phyloP scores from a whole-genome alignment of 2,888 invertebrate genomes.

The Drosophila anomelani region DNA sequence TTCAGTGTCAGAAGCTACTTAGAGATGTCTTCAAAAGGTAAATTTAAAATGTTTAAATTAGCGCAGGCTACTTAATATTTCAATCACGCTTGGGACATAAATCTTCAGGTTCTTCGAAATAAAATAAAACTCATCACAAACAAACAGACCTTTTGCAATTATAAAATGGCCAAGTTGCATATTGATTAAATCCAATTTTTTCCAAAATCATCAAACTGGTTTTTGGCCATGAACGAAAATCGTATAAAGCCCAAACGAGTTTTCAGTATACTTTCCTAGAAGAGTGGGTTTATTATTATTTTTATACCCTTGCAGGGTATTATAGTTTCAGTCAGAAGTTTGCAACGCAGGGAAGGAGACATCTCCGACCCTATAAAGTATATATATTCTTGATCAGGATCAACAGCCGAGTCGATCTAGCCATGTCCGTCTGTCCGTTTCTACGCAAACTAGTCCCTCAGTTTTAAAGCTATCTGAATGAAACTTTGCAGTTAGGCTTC shows the following conservation, averaged over 20 bases:
- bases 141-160: conserved; percentile 37
- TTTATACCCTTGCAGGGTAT: not conserved
- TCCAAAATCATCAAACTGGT: conserved; percentile 55
- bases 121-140: conserved; percentile 7
- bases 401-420: no score
- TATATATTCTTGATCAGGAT: no score
- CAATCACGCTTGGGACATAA: conserved; percentile 47
- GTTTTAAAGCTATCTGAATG: no score
- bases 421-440: no score
- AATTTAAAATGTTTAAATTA: conserved; percentile 7
- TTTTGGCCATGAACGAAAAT: conserved; percentile 48
- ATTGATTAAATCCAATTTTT: conserved; percentile 50
- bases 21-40: conserved; percentile 8
- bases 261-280: conserved; percentile 58
- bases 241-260: conserved; percentile 43
- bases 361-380: no score
- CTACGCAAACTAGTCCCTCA: no score
- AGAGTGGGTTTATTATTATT: conserved; percentile 19
- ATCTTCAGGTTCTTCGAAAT: conserved; percentile 29
- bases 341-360: no score
- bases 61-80: conserved; percentile 18
- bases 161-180: conserved; percentile 60
- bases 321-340: no score
- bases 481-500: no score
- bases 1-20: not conserved